Conservation (phyloP, 2,888 invertebrate genomes). For the Drosophila mayaguana region DNA sequence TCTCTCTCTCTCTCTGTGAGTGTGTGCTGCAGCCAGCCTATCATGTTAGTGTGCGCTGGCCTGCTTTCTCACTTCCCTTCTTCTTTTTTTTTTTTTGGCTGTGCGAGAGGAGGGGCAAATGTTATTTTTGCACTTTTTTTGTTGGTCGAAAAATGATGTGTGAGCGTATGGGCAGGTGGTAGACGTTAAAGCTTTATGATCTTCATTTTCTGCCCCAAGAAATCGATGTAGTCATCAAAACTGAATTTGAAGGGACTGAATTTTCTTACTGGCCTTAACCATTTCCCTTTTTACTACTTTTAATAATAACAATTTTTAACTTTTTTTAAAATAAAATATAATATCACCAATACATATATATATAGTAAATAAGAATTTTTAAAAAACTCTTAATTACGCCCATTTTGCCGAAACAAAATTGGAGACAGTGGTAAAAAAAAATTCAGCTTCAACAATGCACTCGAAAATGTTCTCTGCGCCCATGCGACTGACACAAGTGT, state of each 20-base stretch:
- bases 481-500: slow-evolving; percentile 9
- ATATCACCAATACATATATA: neutral
- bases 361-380: neutral
- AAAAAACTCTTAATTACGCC: neutral
- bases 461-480: slow-evolving; percentile 47
- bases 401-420: neutral
- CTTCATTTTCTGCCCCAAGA: neutral
- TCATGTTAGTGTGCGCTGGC: slow-evolving; percentile 75
- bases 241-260: neutral
- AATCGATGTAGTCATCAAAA: neutral
- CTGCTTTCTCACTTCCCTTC: slow-evolving; percentile 42
- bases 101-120: slow-evolving; percentile 42
- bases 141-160: slow-evolving; percentile 67
- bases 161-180: slow-evolving; percentile 11
- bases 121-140: slow-evolving; percentile 43
- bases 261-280: neutral
- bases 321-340: neutral
- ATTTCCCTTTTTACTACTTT: too few species aligned
- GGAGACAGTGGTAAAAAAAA: neutral
- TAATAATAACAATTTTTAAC: too few species aligned
- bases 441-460: slow-evolving; percentile 49
- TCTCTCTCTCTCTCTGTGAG: slow-evolving; percentile 2
- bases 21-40: slow-evolving; percentile 66
- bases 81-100: slow-evolving; percentile 31
- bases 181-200: slow-evolving; percentile 10